Evolutionary conservation across 1,140 invertebrate genomes (phyloP), one percentile per base, ranked within the genome.

Genomic region (Zaprionus tsacasi): DNA sequence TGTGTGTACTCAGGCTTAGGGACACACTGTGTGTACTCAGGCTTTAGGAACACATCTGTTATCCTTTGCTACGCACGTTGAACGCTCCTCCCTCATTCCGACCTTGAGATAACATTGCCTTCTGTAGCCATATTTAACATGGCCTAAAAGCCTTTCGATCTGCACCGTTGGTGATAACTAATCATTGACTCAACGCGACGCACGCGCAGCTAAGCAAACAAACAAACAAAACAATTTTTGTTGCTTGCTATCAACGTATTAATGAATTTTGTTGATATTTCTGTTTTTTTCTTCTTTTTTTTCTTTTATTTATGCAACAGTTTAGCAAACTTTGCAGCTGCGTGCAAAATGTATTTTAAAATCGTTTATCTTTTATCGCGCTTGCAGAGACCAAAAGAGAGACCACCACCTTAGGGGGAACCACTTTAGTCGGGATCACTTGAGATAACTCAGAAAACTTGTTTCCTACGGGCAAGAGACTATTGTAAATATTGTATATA

Each of bases 161-260:
- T 45, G 7, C 2, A 30, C 13, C 38, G 2, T n/a, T 2, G 38
- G 13, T 40, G 38, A 40, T 45, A 45, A 45, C 40, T 15, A 6
- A 15, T 45, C 7, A 15, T 45, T 45, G 38, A 6, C 15, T 15
- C n/a, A 7, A 15, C 40, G n/a, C 40, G 7, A 45, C n/a, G 40
- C 40, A 45, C 40, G 40, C 40, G 40, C 40, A 45, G 40, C 40
- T 45, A 15, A 45, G 7, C 40, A 43, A 43, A 43, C 40, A 43
- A 43, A 43, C 40, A 45, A 45, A 45, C 40, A 45, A 45, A 45
- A 45, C n/a, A 45, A 30, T 30, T 30, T 30, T 45, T 45, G n/a
- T 43, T n/a, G 40, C 6, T 35, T 4, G 1, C 30, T 33, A 33
- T 33, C 7, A 33, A 33, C 33, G 33, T 35, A 35, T 35, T 15